Evolutionary conservation across 2,113 vertebrate species (phyloP).

Genomic region (Platysternon megacephalum): DNA sequence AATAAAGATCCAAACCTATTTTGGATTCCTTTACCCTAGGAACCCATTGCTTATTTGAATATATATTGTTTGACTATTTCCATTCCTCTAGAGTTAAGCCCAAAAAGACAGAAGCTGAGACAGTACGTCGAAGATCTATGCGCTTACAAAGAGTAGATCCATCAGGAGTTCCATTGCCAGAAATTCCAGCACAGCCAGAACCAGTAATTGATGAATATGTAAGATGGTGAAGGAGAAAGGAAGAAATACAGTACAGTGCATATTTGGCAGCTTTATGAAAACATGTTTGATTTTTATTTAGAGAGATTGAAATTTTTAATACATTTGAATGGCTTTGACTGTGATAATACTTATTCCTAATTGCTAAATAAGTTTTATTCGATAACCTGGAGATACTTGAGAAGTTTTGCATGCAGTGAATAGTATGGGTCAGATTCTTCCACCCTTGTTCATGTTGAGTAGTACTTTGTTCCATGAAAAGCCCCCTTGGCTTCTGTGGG

Average conservation of each 20-base stretch:
- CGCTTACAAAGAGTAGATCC: constrained; percentile 73
- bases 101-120: constrained; percentile 58
- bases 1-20: accelerated
- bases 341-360: accelerated
- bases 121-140: constrained; percentile 74
- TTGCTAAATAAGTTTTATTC: background rate
- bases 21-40: accelerated
- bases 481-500: background rate
- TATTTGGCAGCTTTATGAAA: background rate
- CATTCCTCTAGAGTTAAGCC: constrained; percentile 58
- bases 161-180: accelerated
- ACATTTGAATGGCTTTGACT: accelerated
- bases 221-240: constrained; percentile 37
- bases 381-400: accelerated
- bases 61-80: accelerated
- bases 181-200: accelerated
- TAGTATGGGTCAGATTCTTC: background rate
- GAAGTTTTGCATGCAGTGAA: accelerated
- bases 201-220: constrained; percentile 60
- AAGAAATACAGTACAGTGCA: background rate
- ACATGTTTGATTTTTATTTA: accelerated
- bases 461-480: accelerated
- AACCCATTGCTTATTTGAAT: accelerated
- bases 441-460: accelerated
- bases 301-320: background rate